Evolutionary conservation across 2,888 invertebrate species (phyloP).

Genomic region (Tipula helvola): DNA sequence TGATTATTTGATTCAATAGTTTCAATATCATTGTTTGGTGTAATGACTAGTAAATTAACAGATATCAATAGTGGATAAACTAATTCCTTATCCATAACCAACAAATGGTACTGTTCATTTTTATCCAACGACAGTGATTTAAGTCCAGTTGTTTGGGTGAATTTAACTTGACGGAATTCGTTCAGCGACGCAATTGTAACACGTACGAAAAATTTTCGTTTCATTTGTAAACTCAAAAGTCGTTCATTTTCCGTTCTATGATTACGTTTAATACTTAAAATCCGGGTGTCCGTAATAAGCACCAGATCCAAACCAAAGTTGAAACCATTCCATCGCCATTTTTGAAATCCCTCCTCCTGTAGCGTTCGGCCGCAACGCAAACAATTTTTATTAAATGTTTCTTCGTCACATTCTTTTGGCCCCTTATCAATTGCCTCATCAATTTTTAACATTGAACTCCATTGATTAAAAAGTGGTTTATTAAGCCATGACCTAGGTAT

Average conservation of each 20-base stretch:
- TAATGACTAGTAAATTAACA: conserved; percentile 51
- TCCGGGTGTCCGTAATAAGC: conserved; percentile 47
- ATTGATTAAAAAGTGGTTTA: conserved; percentile 50
- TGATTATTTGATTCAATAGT: conserved; percentile 5
- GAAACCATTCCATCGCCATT: conserved; percentile 72
- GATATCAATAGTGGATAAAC: conserved; percentile 56
- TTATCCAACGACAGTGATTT: conserved; percentile 44
- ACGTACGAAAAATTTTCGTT: conserved; percentile 43
- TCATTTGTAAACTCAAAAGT: conserved; percentile 46
- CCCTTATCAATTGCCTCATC: conserved; percentile 59
- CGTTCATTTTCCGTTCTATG: conserved; percentile 49
- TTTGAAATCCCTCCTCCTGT: conserved; percentile 48
- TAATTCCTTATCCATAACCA: conserved; percentile 44
- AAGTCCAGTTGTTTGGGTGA: conserved; percentile 48
- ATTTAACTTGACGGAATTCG: conserved; percentile 49
- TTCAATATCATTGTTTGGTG: conserved; percentile 32
- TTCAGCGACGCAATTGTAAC: conserved; percentile 50
- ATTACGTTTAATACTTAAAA: conserved; percentile 47
- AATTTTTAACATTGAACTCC: conserved; percentile 53
- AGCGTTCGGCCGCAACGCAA: conserved; percentile 55
- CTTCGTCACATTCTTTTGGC: conserved; percentile 32
- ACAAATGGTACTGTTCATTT: conserved; percentile 48
- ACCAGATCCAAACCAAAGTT: conserved; percentile 64
- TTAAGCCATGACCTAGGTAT: conserved; percentile 56
- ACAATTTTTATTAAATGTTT: conserved; percentile 38